Conservation (phyloP, 2,113 vertebrate species). For the Choloepus hoffmanni region DNA sequence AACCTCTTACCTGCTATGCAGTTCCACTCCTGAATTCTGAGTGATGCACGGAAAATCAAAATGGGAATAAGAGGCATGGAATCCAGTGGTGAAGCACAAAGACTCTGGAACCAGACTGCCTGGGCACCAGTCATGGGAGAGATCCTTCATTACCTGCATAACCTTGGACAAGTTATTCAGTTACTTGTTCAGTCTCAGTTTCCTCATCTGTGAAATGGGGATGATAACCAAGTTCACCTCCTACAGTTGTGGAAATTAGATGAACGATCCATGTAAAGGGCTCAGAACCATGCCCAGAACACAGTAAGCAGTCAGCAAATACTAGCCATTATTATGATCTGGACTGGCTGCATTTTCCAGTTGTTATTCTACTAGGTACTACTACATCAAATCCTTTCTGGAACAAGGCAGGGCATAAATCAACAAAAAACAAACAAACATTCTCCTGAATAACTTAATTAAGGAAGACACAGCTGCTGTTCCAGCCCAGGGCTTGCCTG, state of each 20-base stretch:
- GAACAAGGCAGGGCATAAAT: conserved; percentile 30
- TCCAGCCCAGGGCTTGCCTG: conserved; percentile 21
- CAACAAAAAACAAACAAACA: conserved; percentile 12
- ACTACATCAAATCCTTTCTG: background rate
- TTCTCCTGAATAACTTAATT: conserved; percentile 32
- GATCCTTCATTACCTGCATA: background rate
- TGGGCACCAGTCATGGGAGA: background rate
- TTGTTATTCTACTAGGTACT: background rate
- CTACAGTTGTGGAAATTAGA: background rate
- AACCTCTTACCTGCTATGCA: background rate
- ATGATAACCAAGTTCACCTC: background rate
- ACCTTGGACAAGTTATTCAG: background rate
- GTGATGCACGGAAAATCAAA: conserved; percentile 32
- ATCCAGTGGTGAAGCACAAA: background rate
- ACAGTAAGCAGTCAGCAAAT: background rate
- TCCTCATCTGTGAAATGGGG: background rate
- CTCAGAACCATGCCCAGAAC: background rate
- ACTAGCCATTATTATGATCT: background rate
- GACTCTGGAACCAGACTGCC: background rate
- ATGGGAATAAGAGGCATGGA: background rate
- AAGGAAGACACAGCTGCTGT: conserved; percentile 23
- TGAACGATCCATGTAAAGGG: background rate
- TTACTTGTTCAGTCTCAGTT: background rate
- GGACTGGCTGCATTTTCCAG: background rate
- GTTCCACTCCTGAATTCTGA: background rate